Evolutionary conservation across 2,113 vertebrate genomes (phyloP).

Genomic region (Ptilorrhoa leucosticta): DNA sequence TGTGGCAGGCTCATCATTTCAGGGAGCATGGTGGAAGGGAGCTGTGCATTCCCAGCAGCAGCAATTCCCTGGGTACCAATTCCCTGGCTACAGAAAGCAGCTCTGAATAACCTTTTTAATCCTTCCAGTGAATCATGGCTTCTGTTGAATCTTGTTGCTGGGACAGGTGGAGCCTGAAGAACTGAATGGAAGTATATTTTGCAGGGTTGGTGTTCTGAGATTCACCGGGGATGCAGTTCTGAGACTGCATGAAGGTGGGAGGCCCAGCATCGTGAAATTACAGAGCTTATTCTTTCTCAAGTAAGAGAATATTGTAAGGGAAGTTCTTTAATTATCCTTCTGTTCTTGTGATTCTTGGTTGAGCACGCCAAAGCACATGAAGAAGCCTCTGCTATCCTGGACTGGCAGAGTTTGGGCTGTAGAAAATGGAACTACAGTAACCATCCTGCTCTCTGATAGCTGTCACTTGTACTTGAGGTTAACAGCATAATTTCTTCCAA

Average conservation of each 20-base stretch:
- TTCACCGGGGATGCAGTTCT: neutral
- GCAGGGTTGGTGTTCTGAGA: neutral
- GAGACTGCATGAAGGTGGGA: neutral
- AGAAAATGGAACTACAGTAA: neutral
- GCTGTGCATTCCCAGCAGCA: neutral
- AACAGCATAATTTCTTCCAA: neutral
- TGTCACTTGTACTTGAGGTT: neutral
- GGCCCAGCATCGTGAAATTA: neutral
- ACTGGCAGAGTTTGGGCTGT: neutral
- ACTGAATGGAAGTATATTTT: neutral
- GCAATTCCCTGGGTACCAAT: neutral
- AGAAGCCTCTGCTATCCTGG: neutral
- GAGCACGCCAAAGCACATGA: neutral
- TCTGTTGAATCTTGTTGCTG: neutral
- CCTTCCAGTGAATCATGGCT: neutral
- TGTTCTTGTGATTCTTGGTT: neutral
- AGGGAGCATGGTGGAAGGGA: neutral
- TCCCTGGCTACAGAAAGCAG: neutral
- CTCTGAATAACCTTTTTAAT: neutral
- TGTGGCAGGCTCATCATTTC: neutral
- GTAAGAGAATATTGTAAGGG: neutral
- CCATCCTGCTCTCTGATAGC: neutral
- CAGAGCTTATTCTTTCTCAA: neutral
- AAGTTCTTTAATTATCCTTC: neutral
- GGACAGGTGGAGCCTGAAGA: neutral